Evolutionary conservation across 1,140 invertebrate genomes (phyloP).

Genomic region (Neotoxoptera formosana): DNA sequence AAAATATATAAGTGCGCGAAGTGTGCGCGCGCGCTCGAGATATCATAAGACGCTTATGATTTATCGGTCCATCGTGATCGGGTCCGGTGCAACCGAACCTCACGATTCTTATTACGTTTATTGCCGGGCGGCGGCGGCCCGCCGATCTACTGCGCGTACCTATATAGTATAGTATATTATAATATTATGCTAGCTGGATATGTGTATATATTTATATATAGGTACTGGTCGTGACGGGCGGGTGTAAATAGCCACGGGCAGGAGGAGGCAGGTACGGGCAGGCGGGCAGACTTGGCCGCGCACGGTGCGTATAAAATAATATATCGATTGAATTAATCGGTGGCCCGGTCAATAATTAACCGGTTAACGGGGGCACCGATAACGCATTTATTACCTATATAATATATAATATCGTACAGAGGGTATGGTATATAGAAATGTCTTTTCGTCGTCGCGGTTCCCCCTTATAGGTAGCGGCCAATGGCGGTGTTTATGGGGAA

Average conservation of each 20-base stretch:
- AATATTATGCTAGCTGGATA: background rate
- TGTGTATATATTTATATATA: background rate
- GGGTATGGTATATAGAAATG: background rate
- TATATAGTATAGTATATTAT: background rate
- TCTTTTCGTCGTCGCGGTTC: background rate
- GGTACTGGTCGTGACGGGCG: background rate
- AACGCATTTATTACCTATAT: background rate
- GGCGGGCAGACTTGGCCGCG: background rate
- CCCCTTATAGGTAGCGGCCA: background rate
- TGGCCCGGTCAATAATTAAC: conserved; percentile 53
- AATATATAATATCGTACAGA: background rate
- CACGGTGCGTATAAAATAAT: background rate
- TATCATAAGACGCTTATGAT: conserved; percentile 43
- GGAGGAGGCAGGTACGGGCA: background rate
- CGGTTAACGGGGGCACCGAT: conserved; percentile 38
- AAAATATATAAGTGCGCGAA: background rate
- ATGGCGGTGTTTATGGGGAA: background rate
- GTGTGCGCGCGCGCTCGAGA: background rate
- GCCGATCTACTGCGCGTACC: background rate
- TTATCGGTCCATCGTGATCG: conserved; percentile 52
- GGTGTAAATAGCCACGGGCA: background rate
- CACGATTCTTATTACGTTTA: conserved; percentile 54
- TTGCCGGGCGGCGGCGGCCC: background rate
- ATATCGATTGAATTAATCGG: conserved; percentile 54
- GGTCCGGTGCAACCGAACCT: conserved; percentile 54